Base-by-base conservation (phyloP, 1,140 invertebrate genomes). In the Ceratina australensis region DNA sequence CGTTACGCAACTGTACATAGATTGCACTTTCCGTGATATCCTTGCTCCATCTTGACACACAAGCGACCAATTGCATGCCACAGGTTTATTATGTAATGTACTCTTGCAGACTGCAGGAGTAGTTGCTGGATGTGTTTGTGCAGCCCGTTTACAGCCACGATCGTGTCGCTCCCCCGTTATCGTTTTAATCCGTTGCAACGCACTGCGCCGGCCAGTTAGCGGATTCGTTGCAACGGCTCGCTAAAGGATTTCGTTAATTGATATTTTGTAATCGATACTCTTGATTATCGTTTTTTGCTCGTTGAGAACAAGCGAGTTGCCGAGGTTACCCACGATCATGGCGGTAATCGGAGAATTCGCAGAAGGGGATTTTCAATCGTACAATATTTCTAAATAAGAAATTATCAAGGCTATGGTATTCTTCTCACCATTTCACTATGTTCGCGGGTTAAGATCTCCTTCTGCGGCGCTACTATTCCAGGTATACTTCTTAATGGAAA, bases 1-100 rank as follows among this genome's bases (percentile, higher is more conserved):
- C 33, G 33, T 42, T 42, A 42, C 33, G 33, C 60, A 57, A 73
- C 59, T 78, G 33, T 52, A 52, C 16, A 60, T 57, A 66, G 78
- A 74, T 64, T 22, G 49, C 60, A 64, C 67, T 50, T 42, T 60
- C 67, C 75, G 76, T 81, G 69, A 84, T 81, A 84, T 79, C 84
- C 83, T 85, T 84, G 84, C 84, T 85, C 84, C 84, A 85, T 85
- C 76, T 85, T 84, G 78, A 72, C 60, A 65, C 63, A 75, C 65
- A 73, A 65, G 50, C 73, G 73, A 64, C 52, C 65, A 77, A 61
- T 60, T 85, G 83, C 83, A 85, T 85, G 80, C 72, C 57, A 28
- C 78, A 65, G 50, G 72, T 74, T 80, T 72, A 72, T 72, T 61
- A 72, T 83, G 42, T 76, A 78, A 72, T 64, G 22, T 64, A 72